Evolutionary conservation across 1,140 invertebrate species (phyloP).

Genomic region (Diachasmimorpha longicaudata): DNA sequence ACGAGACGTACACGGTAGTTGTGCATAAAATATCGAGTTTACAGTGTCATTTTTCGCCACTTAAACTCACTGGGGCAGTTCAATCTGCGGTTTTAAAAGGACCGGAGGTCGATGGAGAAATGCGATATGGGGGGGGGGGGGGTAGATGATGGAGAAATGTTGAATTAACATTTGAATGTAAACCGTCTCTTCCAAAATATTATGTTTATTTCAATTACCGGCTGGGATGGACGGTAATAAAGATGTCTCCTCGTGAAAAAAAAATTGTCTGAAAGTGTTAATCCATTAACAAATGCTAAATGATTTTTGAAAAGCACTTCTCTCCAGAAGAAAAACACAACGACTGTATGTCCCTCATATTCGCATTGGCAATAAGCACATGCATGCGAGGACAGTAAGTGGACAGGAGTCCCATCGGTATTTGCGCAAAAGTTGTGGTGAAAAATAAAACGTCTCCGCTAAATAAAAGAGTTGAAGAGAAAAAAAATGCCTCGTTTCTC

Average conservation of each 20-base stretch:
- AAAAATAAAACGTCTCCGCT: slow-evolving; percentile 24
- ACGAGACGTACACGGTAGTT: slow-evolving; percentile 13
- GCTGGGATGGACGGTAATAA: slow-evolving; percentile 23
- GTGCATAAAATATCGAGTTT: slow-evolving; percentile 19
- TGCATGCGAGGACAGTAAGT: slow-evolving; percentile 39
- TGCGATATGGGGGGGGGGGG: slow-evolving; percentile 26
- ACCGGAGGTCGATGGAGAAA: slow-evolving; percentile 27
- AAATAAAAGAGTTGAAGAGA: slow-evolving; percentile 8
- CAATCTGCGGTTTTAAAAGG: slow-evolving; percentile 8
- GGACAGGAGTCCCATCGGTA: background rate
- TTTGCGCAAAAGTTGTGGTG: background rate
- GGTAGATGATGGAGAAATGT: slow-evolving; percentile 20
- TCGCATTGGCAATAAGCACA: slow-evolving; percentile 51
- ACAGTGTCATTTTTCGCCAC: slow-evolving; percentile 7
- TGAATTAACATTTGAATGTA: slow-evolving; percentile 51
- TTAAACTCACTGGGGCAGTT: slow-evolving; percentile 1
- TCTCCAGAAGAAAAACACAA: slow-evolving; percentile 38
- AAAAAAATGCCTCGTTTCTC: slow-evolving; percentile 16
- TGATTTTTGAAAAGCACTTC: slow-evolving; percentile 12
- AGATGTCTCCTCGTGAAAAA: background rate
- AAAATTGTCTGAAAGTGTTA: slow-evolving; percentile 3
- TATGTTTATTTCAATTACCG: slow-evolving; percentile 58
- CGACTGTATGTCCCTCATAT: slow-evolving; percentile 32
- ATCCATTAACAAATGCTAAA: slow-evolving; percentile 21
- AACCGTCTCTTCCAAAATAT: slow-evolving; percentile 45